Conservation (phyloP, 2,797 vertebrate species). For the Lophotriccus pileatus region DNA sequence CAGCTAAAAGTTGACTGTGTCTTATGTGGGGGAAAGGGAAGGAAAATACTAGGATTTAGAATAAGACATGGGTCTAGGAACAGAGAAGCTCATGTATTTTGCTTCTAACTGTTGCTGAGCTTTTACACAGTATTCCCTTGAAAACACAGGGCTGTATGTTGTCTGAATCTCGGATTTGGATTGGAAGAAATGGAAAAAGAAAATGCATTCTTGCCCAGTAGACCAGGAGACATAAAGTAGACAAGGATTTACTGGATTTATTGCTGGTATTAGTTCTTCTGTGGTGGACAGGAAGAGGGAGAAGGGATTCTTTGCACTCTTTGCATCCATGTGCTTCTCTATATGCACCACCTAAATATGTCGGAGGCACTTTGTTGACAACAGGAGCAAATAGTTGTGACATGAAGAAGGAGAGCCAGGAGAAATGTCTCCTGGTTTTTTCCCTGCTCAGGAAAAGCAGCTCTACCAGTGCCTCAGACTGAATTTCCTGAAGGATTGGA, state of each 20-base stretch:
- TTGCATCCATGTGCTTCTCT: neutral
- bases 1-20: neutral
- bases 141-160: neutral
- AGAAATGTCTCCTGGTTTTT: neutral
- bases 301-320: neutral
- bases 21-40: neutral
- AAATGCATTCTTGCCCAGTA: neutral
- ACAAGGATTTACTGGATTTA: neutral
- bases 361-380: neutral
- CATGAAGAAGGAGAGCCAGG: neutral
- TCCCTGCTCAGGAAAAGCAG: neutral
- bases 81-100: neutral
- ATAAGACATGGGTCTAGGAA: neutral
- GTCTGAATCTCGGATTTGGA: neutral
- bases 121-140: neutral
- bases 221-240: fast-evolving
- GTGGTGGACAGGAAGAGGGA: neutral
- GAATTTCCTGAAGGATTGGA: neutral
- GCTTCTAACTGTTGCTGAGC: neutral
- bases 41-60: neutral
- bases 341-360: neutral
- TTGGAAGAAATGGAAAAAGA: neutral
- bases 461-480: neutral
- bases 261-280: neutral
- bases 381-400: neutral